Conservation (phyloP, 2,797 vertebrate genomes). For the Luscinia megarhynchos region DNA sequence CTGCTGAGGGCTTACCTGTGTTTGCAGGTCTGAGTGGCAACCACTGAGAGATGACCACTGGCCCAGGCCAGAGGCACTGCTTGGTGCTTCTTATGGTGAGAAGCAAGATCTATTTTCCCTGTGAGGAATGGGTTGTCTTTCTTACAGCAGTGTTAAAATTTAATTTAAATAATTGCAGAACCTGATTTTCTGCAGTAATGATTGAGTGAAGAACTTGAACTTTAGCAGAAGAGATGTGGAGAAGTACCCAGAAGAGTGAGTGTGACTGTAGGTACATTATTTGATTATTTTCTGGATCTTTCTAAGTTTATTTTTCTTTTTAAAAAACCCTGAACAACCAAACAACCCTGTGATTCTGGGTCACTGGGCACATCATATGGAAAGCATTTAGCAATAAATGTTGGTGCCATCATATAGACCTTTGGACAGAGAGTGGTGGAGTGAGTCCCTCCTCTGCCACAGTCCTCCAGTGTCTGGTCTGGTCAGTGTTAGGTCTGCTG, state of each 20-base stretch:
- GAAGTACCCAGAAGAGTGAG: neutral
- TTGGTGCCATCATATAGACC: neutral
- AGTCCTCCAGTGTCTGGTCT: neutral
- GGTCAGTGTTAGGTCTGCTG: neutral
- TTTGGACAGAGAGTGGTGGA: neutral
- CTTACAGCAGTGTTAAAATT: neutral
- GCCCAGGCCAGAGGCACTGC: neutral
- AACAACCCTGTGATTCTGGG: neutral
- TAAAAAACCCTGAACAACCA: no score
- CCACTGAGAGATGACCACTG: neutral
- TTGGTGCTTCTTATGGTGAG: neutral
- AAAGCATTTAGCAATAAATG: neutral
- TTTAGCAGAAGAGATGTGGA: neutral
- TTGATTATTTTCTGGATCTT: neutral
- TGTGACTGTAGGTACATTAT: neutral
- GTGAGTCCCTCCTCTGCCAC: neutral
- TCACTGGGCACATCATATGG: neutral
- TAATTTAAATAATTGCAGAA: neutral
- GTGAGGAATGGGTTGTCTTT: neutral
- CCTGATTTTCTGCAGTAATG: neutral
- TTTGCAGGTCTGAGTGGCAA: neutral
- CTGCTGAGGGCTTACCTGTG: neutral
- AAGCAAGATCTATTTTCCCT: neutral
- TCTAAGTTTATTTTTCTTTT: neutral
- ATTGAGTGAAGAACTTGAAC: neutral